Evolutionary conservation across 2,888 invertebrate genomes (phyloP), one percentile per base, ranked within the genome.

Genomic region (Thereva nobilitata): DNA sequence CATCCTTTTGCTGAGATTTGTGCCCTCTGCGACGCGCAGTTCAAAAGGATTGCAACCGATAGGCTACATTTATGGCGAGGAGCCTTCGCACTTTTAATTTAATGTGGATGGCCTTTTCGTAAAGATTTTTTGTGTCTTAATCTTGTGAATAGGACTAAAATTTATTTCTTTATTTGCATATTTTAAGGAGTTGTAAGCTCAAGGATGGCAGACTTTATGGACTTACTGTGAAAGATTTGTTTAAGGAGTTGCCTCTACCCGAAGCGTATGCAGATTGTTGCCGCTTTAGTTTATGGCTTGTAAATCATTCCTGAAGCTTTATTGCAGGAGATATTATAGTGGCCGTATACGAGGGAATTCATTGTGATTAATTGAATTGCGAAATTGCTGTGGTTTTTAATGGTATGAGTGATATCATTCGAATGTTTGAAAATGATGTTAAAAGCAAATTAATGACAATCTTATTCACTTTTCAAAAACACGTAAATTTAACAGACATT

Each of bases 101-200:
- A 64, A 53, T 52, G 44, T 64, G 37, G 53, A 35, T 64, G 64
- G 49, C 41, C 64, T 65, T 65, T 56, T 56, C 47, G 54, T 65
- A 67, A 57, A 55, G 64, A 64, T 67, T 67, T 64, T 67, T 67
- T 64, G 67, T 67, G 67, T 67, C 67, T 67, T 67, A 67, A 67
- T 67, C 64, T 38, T 56, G 56, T 35, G 52, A 52, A 66, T 55
- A 55, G 57, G 50, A 57, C 56, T 64, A 56, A 79, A 78, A 79
- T 79, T 79, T 79, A 79, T 79, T 78, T 80, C 79, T 79, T 80
- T 78, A 79, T 80, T 79, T 79, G 77, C 79, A 79, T 79, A 80
- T 79, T 79, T 79, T 79, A 79, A 77, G 79, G 75, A 79, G 47
- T 53, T 49, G 23, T 55, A 23, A 9, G 35, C 3, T 42, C 12